These are phyloP conservation scores for Panzeria rudis DNA, from an alignment of 2,888 invertebrate species.

Conservation along the genomic window DNA sequence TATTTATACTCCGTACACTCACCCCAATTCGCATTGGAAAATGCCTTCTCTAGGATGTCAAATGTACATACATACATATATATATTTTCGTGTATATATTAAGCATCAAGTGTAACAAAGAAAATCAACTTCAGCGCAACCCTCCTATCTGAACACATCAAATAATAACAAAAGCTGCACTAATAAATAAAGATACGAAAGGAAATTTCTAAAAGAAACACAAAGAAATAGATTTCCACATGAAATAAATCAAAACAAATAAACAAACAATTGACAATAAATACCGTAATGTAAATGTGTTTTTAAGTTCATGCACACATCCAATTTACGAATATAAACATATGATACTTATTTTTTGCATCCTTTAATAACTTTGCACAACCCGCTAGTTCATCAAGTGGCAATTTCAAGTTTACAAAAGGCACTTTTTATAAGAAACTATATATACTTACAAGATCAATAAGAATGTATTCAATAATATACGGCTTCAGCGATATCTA, in stretches of 20 bases:
- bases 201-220: conserved; percentile 32
- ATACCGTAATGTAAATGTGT: conserved; percentile 32
- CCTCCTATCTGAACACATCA: neutral
- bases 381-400: neutral
- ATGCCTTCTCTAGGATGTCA: no score
- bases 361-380: neutral
- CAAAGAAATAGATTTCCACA: conserved; percentile 66
- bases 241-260: conserved; percentile 74
- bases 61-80: neutral
- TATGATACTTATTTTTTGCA: conserved; percentile 30
- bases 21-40: no score
- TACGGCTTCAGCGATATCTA: no score
- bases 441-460: no score
- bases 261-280: conserved; percentile 72
- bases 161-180: neutral
- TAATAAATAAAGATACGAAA: neutral
- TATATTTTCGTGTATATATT: neutral
- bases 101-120: neutral
- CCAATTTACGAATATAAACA: neutral
- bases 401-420: neutral
- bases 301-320: conserved; percentile 4
- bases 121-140: conserved; percentile 9
- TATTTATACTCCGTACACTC: no score
- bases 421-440: no score
- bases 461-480: no score